Percentiles rank a stretch among this genome's conserved stretches.
These are phyloP conservation scores for Stenoptilia bipunctidactyla DNA, from an alignment of 2,888 invertebrate genomes.

Conservation along the genomic window DNA sequence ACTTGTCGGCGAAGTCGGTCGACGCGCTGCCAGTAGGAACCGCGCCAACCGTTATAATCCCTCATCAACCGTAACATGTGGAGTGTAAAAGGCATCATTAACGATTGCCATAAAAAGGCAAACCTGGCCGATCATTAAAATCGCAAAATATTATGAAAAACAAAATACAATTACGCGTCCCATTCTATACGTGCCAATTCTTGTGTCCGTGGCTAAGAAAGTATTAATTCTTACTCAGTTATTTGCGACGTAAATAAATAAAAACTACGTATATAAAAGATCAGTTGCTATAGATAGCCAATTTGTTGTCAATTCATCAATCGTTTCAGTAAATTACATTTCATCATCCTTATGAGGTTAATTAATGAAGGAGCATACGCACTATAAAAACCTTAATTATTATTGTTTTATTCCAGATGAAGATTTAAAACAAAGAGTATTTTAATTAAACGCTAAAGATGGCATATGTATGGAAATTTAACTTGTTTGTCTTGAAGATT, in stretches of 20 bases:
- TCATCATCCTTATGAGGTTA: too few relatives aligned
- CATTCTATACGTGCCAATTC: slow-evolving; percentile 47
- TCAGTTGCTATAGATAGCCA: slow-evolving; percentile 24
- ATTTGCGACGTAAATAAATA: slow-evolving; percentile 36
- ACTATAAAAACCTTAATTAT: too few relatives aligned
- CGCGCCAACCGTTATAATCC: slow-evolving; percentile 57
- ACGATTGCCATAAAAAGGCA: slow-evolving; percentile 64
- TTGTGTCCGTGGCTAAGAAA: slow-evolving; percentile 66
- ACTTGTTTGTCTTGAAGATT: slow-evolving; percentile 1
- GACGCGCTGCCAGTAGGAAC: slow-evolving; percentile 15
- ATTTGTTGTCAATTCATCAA: too few relatives aligned
- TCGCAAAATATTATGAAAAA: slow-evolving; percentile 56
- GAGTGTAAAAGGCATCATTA: slow-evolving; percentile 67
- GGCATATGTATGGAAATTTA: slow-evolving; percentile 29
- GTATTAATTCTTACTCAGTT: slow-evolving; percentile 35
- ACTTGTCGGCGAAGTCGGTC: slow-evolving; percentile 30
- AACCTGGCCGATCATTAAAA: slow-evolving; percentile 66
- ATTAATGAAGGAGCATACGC: too few relatives aligned
- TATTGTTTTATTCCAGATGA: too few relatives aligned
- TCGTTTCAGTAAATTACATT: too few relatives aligned
- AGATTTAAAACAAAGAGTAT: too few relatives aligned
- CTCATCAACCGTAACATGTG: slow-evolving; percentile 54
- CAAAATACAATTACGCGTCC: slow-evolving; percentile 50
- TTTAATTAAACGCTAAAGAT: slow-evolving; percentile 3
- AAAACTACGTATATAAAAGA: slow-evolving; percentile 59